Evolutionary conservation across 1,140 invertebrate genomes (phyloP), one percentile per base, ranked within the genome.

Genomic region (Eupristina koningsbergeri): DNA sequence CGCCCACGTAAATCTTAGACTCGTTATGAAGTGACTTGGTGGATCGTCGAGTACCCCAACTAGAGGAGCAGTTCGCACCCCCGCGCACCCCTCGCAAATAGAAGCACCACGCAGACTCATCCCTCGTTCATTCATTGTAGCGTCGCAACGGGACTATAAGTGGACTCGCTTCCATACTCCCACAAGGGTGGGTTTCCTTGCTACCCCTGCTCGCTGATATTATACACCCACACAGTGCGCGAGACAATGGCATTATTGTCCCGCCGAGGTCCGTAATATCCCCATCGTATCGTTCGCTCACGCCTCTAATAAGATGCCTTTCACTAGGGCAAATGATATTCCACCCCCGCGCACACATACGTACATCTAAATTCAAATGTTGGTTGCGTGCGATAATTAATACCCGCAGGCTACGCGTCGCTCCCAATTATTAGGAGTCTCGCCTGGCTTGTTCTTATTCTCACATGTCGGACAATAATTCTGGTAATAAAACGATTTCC

Each of bases 201-300:
- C 34, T 22, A 19, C 29, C 31, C 29, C 3, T 22, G 67, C 39
- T 71, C 39, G 67, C 26, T 71, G 79, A 82, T 84, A 87, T 88
- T 86, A 86, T 84, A 47, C 47, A 69, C 41, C 64, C 79, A 79
- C 53, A 61, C 31, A 61, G 3, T 17, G 34, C 1, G 50, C 50
- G 29, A 50, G 17, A 19, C 87, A 88, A 88, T 87, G 83, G 85
- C 82, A 86, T 88, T 87, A 87, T 88, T 88, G 84, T 88, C 74
- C 84, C 69, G 71, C 26, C 64, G 34, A 84, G 83, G 83, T 61
- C 64, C 82, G 69, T 86, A 86, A 86, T 87, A 85, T 81, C 81
- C 82, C 73, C 63, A 81, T 67, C 80, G 67, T 45, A 78, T 41
- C 26, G 26, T 6, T 26, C 50, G 45, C 80, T 61, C 34, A 53